Conservation (phyloP, 2,797 vertebrate genomes). For the Discoglossus pictus region DNA sequence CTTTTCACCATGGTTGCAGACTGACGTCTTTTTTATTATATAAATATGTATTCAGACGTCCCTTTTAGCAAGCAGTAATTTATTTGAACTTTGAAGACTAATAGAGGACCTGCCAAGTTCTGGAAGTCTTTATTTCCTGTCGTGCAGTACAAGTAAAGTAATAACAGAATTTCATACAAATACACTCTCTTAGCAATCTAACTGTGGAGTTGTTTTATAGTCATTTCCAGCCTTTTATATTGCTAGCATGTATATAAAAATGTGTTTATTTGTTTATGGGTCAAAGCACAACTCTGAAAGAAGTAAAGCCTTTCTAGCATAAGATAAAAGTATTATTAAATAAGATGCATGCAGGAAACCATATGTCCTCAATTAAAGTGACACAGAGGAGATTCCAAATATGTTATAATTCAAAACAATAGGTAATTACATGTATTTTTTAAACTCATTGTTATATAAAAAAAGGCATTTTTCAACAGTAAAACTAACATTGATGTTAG, state of each 20-base stretch:
- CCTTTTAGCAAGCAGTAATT: slow-evolving; percentile 28
- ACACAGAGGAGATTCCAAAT: too few species aligned
- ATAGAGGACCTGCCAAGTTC: slow-evolving; percentile 29
- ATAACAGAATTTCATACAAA: slow-evolving; percentile 32
- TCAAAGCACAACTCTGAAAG: background rate
- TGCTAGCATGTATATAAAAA: background rate
- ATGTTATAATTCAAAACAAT: too few species aligned
- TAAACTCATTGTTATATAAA: too few species aligned
- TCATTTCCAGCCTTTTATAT: slow-evolving; percentile 16
- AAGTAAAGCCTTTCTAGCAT: too few species aligned
- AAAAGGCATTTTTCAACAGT: too few species aligned
- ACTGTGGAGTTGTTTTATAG: background rate
- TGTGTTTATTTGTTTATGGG: slow-evolving; percentile 27
- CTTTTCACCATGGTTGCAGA: slow-evolving; percentile 43
- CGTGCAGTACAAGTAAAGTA: slow-evolving; percentile 17
- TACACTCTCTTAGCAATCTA: too few species aligned
- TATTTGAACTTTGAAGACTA: slow-evolving; percentile 48
- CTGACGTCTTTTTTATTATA: slow-evolving; percentile 51
- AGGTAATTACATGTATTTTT: too few species aligned
- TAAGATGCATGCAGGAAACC: too few species aligned
- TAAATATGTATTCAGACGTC: slow-evolving; percentile 33
- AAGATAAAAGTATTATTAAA: too few species aligned
- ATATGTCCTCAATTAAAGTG: too few species aligned
- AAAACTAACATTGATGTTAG: too few species aligned
- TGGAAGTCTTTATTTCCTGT: slow-evolving; percentile 36